These are phyloP conservation scores for Octodonta nipae DNA, from an alignment of 2,888 invertebrate genomes.

Conservation along the genomic window DNA sequence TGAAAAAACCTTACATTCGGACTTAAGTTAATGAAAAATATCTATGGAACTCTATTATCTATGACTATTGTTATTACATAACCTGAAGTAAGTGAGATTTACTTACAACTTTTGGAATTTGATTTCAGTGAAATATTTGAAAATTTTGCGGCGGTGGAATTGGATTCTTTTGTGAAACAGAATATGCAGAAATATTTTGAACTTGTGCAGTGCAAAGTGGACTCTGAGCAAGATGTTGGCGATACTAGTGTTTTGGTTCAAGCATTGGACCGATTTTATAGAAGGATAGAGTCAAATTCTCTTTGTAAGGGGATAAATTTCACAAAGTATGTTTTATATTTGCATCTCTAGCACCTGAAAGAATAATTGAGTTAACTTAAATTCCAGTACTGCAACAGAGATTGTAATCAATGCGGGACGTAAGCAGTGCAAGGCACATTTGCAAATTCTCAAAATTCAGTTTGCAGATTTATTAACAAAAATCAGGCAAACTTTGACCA, in stretches of 20 bases:
- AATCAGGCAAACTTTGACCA: conserved; percentile 67
- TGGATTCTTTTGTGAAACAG: conserved; percentile 69
- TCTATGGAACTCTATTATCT: too few species aligned
- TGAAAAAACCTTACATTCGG: too few species aligned
- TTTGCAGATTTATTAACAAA: conserved; percentile 72
- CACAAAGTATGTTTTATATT: conserved; percentile 42
- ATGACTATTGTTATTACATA: too few species aligned
- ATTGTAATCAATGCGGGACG: conserved; percentile 63
- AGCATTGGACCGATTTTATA: conserved; percentile 82
- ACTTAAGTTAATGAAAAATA: too few species aligned
- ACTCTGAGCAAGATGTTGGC: conserved; percentile 58
- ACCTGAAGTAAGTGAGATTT: too few species aligned
- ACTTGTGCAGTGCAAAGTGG: conserved; percentile 62
- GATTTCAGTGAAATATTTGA: conserved; percentile 48
- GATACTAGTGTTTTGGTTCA: conserved; percentile 74
- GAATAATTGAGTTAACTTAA: conserved; percentile 5
- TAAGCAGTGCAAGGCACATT: conserved; percentile 64
- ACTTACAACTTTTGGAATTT: too few species aligned
- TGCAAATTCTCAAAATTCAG: conserved; percentile 62
- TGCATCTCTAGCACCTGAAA: neutral
- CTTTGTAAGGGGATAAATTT: conserved; percentile 74
- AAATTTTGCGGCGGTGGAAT: conserved; percentile 53
- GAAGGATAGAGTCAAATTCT: conserved; percentile 74
- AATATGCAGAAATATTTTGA: conserved; percentile 77
- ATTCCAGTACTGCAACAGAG: conserved; percentile 53